Evolutionary conservation across 2,888 invertebrate species (phyloP).

Genomic region (Callinectes sapidus): DNA sequence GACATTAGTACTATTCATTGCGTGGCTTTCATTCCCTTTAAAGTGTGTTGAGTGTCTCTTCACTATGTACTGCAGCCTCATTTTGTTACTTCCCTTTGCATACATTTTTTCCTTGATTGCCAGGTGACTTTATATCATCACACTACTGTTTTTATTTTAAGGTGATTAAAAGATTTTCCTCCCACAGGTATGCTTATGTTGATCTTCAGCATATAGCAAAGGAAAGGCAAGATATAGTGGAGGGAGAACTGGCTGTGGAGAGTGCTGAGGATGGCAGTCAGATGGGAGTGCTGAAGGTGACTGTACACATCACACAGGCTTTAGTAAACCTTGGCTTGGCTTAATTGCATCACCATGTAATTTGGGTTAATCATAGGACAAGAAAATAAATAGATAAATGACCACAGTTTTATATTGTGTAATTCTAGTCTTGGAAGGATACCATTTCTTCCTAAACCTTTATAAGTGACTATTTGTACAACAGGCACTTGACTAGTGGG

Average conservation of each 20-base stretch:
- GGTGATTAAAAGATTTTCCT: not conserved
- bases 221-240: constrained; percentile 48
- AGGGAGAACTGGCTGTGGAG: constrained; percentile 47
- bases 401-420: not conserved
- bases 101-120: not conserved
- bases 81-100: not conserved
- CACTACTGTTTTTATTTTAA: not conserved
- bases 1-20: not conserved
- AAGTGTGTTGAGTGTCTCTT: not conserved
- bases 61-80: not conserved
- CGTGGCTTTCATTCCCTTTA: not conserved
- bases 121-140: not conserved
- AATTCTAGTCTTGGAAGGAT: not conserved
- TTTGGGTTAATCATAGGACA: not conserved
- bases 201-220: constrained; percentile 53
- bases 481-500: not conserved
- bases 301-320: constrained; percentile 44
- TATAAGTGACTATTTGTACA: no score
- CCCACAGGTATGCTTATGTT: constrained; percentile 59
- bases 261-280: constrained; percentile 61
- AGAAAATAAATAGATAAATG: not conserved
- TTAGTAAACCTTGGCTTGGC: constrained; percentile 38
- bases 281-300: constrained; percentile 47
- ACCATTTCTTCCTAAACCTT: not conserved
- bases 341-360: not conserved